Evolutionary conservation across 2,113 vertebrate genomes (phyloP), one percentile per base, ranked within the genome.

Genomic region (Plectropomus leopardus): DNA sequence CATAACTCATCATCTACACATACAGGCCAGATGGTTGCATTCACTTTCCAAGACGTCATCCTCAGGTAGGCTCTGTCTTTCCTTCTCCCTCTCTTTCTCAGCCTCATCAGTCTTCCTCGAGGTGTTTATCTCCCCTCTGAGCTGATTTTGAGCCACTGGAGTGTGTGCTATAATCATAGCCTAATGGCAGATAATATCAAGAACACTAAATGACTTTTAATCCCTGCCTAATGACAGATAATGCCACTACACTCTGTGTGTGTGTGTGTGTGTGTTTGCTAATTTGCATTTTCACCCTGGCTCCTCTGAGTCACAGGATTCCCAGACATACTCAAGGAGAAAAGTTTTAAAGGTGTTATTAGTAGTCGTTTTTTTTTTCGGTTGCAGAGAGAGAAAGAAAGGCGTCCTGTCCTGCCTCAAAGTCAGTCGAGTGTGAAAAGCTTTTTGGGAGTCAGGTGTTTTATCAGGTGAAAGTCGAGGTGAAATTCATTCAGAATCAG

Each of bases 191-290:
- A 90, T 92, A 60, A 86, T 80, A 73, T 81, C 16, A 73, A 75
- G 76, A 79, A 72, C 66, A 72, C 79, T 74, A 55, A 86, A 69
- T 77, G 34, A 85, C 79, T 88, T n/a, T 83, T 84, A 88, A 89
- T 89, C 79, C 79, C n/a, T 7, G 50, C 47, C 19, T 88, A 91
- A 91, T 89, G 84, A 85, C 77, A 64, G 82, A 85, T 87, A 88
- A 86, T 77, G 47, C 81, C 69, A 19, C 78, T 0, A 1, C 72
- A 63, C 64, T 55, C 55, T 50, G 9, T 10, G 80, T 47, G 47
- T 50, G 34, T 50, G 34, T 10, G 36, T 40, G 66, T 2, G 26
- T 60, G 63, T 45, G 40, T 24, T 2, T 40, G 32, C 42, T 54
- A 26, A 82, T 84, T 73, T 84, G 72, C 66, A 51, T 80, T 86